These are phyloP conservation scores for Myotis pilosus DNA, from an alignment of 2,797 vertebrate genomes.

Conservation along the genomic window DNA sequence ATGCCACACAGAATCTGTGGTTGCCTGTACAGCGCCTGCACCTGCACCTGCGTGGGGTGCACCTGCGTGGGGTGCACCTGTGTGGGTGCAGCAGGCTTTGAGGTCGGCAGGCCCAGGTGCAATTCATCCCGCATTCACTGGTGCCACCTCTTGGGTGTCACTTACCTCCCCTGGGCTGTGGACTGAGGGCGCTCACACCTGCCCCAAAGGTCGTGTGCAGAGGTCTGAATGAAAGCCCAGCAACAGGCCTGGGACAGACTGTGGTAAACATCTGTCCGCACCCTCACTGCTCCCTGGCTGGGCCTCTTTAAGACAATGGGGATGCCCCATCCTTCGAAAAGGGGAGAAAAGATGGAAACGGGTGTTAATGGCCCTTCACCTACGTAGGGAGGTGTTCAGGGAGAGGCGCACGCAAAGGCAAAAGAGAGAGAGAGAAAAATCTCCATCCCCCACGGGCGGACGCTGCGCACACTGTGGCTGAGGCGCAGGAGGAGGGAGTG, in stretches of 20 bases:
- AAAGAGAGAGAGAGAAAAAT: not conserved
- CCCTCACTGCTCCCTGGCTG: not conserved
- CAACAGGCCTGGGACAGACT: not conserved
- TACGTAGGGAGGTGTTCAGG: not conserved
- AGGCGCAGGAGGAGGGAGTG: not conserved
- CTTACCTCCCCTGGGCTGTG: not conserved
- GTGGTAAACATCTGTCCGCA: not conserved
- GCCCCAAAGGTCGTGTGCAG: not conserved
- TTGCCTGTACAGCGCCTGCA: not conserved
- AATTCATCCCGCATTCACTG: not conserved
- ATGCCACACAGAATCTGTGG: not conserved
- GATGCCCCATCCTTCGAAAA: not conserved
- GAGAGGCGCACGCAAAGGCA: not conserved
- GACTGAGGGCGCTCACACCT: not conserved
- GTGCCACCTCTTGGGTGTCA: not conserved
- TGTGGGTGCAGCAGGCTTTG: not conserved
- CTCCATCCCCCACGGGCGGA: not conserved
- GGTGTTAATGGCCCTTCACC: not conserved
- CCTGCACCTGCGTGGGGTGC: no score
- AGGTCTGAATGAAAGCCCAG: not conserved
- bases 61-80: not conserved
- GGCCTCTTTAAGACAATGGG: not conserved
- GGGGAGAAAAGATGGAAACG: fast-evolving
- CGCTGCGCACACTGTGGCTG: no score
- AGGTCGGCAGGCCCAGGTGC: not conserved